Conservation (phyloP, 1,140 invertebrate genomes). For the Neotoxoptera formosana region DNA sequence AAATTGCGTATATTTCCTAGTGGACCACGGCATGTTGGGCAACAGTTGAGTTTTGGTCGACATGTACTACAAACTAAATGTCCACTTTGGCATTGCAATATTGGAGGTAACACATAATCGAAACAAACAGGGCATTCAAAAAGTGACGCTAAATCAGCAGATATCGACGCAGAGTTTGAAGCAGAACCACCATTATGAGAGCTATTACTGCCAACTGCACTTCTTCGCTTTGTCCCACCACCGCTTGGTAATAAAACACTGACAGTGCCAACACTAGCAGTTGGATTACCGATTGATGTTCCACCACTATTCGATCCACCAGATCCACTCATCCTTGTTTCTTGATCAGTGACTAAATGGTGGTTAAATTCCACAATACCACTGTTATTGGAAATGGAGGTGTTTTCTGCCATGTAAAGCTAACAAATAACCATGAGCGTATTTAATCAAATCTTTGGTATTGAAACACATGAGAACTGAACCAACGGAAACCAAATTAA, state of each 20-base stretch:
- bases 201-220: slow-evolving; percentile 10
- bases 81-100: slow-evolving; percentile 86
- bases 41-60: slow-evolving; percentile 93
- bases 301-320: slow-evolving; percentile 40
- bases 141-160: slow-evolving; percentile 88
- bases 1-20: slow-evolving; percentile 96
- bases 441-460: slow-evolving; percentile 11
- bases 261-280: slow-evolving; percentile 17
- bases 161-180: slow-evolving; percentile 61
- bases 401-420: slow-evolving; percentile 55
- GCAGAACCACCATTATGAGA: slow-evolving; percentile 26
- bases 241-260: slow-evolving; percentile 49
- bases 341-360: slow-evolving; percentile 49
- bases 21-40: slow-evolving; percentile 96
- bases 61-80: slow-evolving; percentile 94
- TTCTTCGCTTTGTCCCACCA: slow-evolving; percentile 39
- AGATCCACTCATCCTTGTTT: slow-evolving; percentile 47
- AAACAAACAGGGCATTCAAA: slow-evolving; percentile 99
- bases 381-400: background rate
- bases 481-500: background rate
- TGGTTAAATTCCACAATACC: slow-evolving; percentile 46
- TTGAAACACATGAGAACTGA: slow-evolving; percentile 20
- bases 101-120: slow-evolving; percentile 98
- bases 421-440: background rate
- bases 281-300: slow-evolving; percentile 40